phyloP scores from a whole-genome alignment of 2,113 vertebrate genomes.

The Dipodomys ordii region DNA sequence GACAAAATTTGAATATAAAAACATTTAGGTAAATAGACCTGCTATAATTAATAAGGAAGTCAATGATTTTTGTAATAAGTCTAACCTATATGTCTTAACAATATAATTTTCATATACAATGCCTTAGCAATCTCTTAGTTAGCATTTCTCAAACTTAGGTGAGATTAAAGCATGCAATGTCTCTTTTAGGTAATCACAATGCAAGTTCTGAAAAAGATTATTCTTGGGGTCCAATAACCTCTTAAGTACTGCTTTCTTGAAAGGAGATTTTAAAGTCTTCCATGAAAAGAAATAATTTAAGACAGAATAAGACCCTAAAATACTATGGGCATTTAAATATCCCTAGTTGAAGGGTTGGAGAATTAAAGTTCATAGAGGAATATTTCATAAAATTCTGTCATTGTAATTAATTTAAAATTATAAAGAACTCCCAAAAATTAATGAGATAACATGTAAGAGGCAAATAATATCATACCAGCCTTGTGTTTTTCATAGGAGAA shows the following conservation, averaged over 20 bases:
- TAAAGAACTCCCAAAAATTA: not conserved
- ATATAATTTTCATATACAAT: not conserved
- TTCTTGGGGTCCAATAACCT: not conserved
- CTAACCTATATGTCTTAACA: not conserved
- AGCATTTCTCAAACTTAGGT: not conserved
- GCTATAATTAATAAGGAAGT: not conserved
- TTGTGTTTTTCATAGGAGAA: not conserved
- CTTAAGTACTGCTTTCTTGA: not conserved
- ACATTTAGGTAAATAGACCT: not conserved
- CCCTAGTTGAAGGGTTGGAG: not conserved
- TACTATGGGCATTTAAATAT: not conserved
- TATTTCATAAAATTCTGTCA: not conserved
- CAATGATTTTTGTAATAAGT: not conserved
- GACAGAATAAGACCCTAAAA: not conserved
- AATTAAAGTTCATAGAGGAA: not conserved
- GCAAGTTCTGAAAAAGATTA: not conserved
- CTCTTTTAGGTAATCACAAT: not conserved
- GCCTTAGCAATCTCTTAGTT: not conserved
- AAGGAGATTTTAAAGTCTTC: not conserved
- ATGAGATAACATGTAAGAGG: not conserved
- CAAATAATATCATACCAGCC: not conserved
- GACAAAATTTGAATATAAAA: not conserved
- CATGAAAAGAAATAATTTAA: not conserved
- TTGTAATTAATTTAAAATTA: not conserved
- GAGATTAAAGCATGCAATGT: not conserved